A percentile compares a stretch with the other conserved stretches of the same genome.
phyloP scores from a whole-genome alignment of 1,140 invertebrate species.

The Ips nitidus region DNA sequence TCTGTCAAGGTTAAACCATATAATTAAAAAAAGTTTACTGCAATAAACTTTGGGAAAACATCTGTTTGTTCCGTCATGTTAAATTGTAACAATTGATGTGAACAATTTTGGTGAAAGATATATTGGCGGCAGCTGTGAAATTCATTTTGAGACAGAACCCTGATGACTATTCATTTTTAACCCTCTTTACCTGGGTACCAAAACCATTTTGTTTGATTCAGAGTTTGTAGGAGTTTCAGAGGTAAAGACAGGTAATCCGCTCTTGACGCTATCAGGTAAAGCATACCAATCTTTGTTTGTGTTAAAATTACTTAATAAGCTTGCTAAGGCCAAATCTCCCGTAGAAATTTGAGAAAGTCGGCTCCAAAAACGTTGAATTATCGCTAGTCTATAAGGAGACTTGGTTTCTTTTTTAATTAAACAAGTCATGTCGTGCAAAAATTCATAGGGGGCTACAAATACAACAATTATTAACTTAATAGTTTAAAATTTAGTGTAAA shows the following conservation, averaged over 20 bases:
- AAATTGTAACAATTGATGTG: too few relatives aligned
- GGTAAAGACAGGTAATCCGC: conserved; percentile 75
- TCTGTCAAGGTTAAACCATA: too few relatives aligned
- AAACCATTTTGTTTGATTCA: conserved; percentile 44
- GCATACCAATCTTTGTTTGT: conserved; percentile 65
- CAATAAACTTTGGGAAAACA: too few relatives aligned
- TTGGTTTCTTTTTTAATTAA: conserved; percentile 66
- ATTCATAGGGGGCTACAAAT: conserved; percentile 70
- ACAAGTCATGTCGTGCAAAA: conserved; percentile 78
- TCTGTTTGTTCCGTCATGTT: too few relatives aligned
- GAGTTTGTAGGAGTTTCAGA: conserved; percentile 59
- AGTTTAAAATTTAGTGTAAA: not conserved
- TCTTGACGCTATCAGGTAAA: conserved; percentile 72
- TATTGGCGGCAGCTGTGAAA: conserved; percentile 36
- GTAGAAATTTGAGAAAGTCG: conserved; percentile 65
- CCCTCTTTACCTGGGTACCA: conserved; percentile 41
- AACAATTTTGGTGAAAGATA: not conserved
- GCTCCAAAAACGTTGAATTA: conserved; percentile 72
- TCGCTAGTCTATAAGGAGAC: conserved; percentile 68
- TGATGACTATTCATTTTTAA: too few relatives aligned
- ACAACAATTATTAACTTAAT: conserved; percentile 4
- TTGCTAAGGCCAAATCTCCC: conserved; percentile 67
- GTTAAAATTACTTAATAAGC: conserved; percentile 72
- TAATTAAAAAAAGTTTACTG: too few relatives aligned
- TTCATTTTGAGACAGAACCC: conserved; percentile 13